Base-by-base conservation (phyloP, 2,797 vertebrate genomes). In the Centroberyx gerrardi region DNA sequence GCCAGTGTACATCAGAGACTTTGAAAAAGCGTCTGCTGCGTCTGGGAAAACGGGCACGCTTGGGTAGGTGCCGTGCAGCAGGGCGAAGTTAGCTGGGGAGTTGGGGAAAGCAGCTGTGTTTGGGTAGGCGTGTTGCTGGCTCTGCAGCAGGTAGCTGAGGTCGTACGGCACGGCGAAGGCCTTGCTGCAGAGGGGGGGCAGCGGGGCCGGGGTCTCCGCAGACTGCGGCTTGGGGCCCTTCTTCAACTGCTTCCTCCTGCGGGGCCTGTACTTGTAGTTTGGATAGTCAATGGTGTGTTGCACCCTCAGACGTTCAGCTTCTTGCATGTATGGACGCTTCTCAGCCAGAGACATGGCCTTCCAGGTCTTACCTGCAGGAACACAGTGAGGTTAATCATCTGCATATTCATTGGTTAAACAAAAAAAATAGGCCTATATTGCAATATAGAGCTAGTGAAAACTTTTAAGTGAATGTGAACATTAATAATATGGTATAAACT, bases 271-370 rank as follows among this genome's bases (percentile, higher is more conserved):
- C 87, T 99, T 99, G 95, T 99, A 99, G 92, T 98, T 96, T 53
- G 98, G 98, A 61, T 99, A 96, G 91, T 99, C 98, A 62, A 98
- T 96, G 94, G 98, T 98, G 92, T 99, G 98, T 88, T 99, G 97
- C 60, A 99, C 96, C 33, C 98, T 95, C 85, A 99, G 94, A 18
- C 97, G 94, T 90, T 99, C 98, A 3, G 98, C 97, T 90, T 99
- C 98, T 83, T 98, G 97, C 96, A 99, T 98, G 94, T 98, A 99
- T 0, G 98, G 97, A 0, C 97, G 95, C 92, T 98, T 99, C 90
- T 99, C 97, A 5, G 95, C 84, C 91, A 97, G 93, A 3, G 97
- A 94, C 94, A 99, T 96, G 76, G 97, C 96, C 83, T 97, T 98
- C 98, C 98, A 99, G 27, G 96, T 96, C 79, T 96, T 97, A 31